Conservation (phyloP, 2,888 invertebrate species). For the Drosophila mayaguana region DNA sequence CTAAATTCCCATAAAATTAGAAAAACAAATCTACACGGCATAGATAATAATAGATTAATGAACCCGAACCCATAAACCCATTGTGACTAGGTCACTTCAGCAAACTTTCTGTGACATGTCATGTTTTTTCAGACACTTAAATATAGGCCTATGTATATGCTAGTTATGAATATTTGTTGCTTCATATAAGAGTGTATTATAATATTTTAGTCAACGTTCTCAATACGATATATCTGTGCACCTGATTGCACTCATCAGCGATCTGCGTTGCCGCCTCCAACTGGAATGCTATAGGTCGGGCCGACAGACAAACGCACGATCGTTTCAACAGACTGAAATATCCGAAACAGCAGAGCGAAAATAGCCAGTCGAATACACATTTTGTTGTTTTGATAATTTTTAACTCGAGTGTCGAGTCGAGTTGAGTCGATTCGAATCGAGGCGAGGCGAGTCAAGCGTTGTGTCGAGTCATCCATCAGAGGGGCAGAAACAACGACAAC, state of each 20-base stretch:
- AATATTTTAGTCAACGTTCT: background rate
- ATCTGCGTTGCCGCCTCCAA: conserved; percentile 33
- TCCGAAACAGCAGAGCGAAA: conserved; percentile 41
- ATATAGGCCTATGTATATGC: background rate
- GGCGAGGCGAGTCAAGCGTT: conserved; percentile 21
- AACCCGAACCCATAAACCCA: background rate
- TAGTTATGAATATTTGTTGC: background rate
- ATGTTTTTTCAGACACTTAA: background rate
- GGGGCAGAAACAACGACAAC: conserved; percentile 46
- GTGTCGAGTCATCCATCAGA: conserved; percentile 61
- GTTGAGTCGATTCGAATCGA: background rate
- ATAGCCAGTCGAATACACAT: conserved; percentile 42
- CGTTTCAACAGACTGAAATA: conserved; percentile 34
- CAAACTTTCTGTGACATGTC: background rate
- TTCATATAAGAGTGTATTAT: background rate
- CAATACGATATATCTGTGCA: conserved; percentile 21
- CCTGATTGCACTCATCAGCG: conserved; percentile 44
- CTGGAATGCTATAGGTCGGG: conserved; percentile 35
- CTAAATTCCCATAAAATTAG: background rate
- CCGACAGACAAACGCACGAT: conserved; percentile 7
- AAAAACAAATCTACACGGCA: background rate
- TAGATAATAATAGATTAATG: background rate
- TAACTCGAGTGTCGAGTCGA: conserved; percentile 25
- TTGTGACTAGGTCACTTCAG: background rate
- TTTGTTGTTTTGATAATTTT: conserved; percentile 48